Evolutionary conservation across 2,888 invertebrate genomes (phyloP).

Genomic region (Neoscelio sp.): DNA sequence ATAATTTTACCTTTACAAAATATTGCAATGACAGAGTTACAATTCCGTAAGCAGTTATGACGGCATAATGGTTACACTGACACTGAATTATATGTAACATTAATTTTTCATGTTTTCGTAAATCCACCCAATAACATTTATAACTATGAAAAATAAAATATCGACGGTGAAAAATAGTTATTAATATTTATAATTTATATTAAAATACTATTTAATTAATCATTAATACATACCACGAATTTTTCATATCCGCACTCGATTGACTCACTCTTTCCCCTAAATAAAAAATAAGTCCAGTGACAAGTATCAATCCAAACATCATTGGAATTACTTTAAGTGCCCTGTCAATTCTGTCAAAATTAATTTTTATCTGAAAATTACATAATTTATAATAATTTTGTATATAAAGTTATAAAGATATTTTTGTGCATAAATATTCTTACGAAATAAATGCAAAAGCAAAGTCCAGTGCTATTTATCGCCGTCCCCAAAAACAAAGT

Average conservation of each 20-base stretch:
- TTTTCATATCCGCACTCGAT: constrained; percentile 3
- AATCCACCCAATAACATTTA: constrained; percentile 15
- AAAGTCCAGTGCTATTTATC: constrained; percentile 20
- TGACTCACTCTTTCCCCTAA: constrained; percentile 13
- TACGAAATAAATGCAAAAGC: constrained; percentile 33
- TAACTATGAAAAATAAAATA: constrained; percentile 21
- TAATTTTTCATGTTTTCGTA: constrained; percentile 8
- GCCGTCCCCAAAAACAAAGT: constrained; percentile 23
- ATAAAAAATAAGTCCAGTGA: constrained; percentile 3
- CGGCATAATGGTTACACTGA: constrained; percentile 5
- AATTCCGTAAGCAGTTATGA: constrained; percentile 21
- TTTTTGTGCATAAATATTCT: neutral
- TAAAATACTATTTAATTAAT: too few relatives aligned
- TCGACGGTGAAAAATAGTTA: too few relatives aligned
- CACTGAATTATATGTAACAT: constrained; percentile 35
- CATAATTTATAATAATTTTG: neutral
- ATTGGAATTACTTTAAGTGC: constrained; percentile 8
- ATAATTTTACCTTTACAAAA: constrained; percentile 28
- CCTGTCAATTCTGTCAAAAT: constrained; percentile 3
- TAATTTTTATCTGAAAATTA: constrained; percentile 21
- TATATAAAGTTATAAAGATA: too few relatives aligned
- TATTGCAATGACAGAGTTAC: constrained; percentile 27
- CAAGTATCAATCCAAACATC: constrained; percentile 11
- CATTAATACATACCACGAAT: constrained; percentile 16
- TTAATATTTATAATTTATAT: too few relatives aligned